Percentiles rank a stretch among this genome's conserved stretches.
These are phyloP conservation scores for Macroramphosus scolopax DNA, from an alignment of 2,797 vertebrate species.

Conservation along the genomic window DNA sequence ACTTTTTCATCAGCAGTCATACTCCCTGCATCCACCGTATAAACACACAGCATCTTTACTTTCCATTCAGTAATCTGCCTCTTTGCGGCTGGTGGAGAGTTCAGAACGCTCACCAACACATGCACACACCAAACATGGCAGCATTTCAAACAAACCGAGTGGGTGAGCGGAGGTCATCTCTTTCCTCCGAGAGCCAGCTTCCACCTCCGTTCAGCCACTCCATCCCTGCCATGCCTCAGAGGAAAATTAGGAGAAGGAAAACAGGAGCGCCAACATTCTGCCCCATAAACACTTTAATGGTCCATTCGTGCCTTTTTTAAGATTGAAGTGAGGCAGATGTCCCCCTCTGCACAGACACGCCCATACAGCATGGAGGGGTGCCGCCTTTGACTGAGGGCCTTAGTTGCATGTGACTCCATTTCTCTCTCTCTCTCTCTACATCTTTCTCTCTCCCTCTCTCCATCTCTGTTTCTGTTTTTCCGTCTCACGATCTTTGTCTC, in stretches of 20 bases:
- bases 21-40: slow-evolving; percentile 39
- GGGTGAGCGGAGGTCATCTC: slow-evolving; percentile 37
- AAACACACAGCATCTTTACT: slow-evolving; percentile 43
- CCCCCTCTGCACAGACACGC: slow-evolving; percentile 7
- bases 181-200: slow-evolving; percentile 40
- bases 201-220: slow-evolving; percentile 46
- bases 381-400: too few relatives aligned
- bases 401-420: too few relatives aligned
- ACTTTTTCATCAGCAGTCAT: slow-evolving; percentile 16
- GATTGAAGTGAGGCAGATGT: slow-evolving; percentile 29
- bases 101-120: slow-evolving; percentile 37
- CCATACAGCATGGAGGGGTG: slow-evolving; percentile 12
- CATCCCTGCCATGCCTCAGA: slow-evolving; percentile 31
- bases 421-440: too few relatives aligned
- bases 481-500: too few relatives aligned
- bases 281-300: slow-evolving; percentile 21
- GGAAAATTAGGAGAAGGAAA: slow-evolving; percentile 46
- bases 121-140: slow-evolving; percentile 24
- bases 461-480: too few relatives aligned
- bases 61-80: slow-evolving; percentile 39
- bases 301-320: slow-evolving; percentile 46
- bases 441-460: too few relatives aligned
- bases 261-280: slow-evolving; percentile 12
- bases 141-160: slow-evolving; percentile 43
- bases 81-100: slow-evolving; percentile 35